Conservation (phyloP, 1,140 invertebrate genomes). For the Tenebrio molitor region DNA sequence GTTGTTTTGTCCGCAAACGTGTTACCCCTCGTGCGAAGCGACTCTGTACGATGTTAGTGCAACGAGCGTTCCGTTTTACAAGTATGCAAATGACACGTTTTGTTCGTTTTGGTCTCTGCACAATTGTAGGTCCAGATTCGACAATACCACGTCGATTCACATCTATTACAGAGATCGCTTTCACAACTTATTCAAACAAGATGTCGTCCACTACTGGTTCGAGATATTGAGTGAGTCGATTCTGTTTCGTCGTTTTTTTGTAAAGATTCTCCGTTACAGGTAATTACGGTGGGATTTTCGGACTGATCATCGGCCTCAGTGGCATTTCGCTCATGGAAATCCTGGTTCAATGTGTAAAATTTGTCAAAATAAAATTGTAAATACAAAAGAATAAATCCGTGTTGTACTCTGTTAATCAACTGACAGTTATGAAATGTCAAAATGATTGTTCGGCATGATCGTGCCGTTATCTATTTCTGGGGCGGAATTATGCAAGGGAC, state of each 20-base stretch:
- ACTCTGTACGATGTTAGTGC: conserved; percentile 7
- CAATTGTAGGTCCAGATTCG: not conserved
- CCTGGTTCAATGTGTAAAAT: not conserved
- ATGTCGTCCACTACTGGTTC: conserved; percentile 31
- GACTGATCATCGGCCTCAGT: not conserved
- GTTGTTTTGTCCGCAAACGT: conserved; percentile 4
- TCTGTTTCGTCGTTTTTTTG: too few relatives aligned
- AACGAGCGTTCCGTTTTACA: not conserved
- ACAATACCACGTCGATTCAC: not conserved
- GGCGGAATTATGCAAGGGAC: not conserved
- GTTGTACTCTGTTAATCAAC: not conserved
- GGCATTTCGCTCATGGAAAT: not conserved
- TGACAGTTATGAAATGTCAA: not conserved
- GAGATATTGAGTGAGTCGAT: conserved; percentile 5
- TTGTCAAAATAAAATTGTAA: not conserved
- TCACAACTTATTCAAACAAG: conserved; percentile 23
- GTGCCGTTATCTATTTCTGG: not conserved
- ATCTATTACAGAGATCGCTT: conserved; percentile 6
- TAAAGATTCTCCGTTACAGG: not conserved
- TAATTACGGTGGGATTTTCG: conserved; percentile 1
- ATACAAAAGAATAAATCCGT: not conserved
- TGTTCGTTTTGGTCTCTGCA: not conserved
- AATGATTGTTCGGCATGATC: conserved; percentile 4
- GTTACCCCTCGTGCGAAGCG: conserved; percentile 10
- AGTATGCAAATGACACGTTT: not conserved